phyloP scores from a whole-genome alignment of 92 coral and sea anemone species.

The Muricea muricata region DNA sequence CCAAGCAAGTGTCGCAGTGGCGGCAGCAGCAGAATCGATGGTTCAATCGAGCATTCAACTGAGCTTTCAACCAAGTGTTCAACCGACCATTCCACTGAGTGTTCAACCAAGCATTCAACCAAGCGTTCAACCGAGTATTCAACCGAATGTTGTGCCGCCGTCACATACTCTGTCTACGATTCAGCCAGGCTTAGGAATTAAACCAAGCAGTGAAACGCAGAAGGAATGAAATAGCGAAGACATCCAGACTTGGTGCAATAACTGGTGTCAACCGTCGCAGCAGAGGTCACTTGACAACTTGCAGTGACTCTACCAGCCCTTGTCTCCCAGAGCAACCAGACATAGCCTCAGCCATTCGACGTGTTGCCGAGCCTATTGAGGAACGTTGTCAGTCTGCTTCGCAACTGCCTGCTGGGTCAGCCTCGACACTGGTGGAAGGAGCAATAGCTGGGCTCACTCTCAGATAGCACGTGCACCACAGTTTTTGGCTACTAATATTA shows the following conservation, averaged over 20 bases:
- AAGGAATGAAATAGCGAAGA: not conserved
- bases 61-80: no score
- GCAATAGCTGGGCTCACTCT: no score
- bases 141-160: not conserved
- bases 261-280: slow-evolving; percentile 20
- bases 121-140: no score
- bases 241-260: slow-evolving; percentile 1
- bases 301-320: not conserved
- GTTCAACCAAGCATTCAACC: no score
- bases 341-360: not conserved
- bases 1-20: not conserved
- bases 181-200: slow-evolving; percentile 42
- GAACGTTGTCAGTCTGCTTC: not conserved
- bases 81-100: no score
- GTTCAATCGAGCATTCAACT: no score
- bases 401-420: not conserved
- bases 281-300: slow-evolving; percentile 28
- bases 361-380: not conserved
- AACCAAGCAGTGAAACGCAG: slow-evolving; percentile 35
- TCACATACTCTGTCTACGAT: not conserved
- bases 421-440: slow-evolving; percentile 7
- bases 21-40: not conserved
- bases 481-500: not conserved
- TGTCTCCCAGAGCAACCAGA: not conserved
- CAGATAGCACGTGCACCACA: slow-evolving; percentile 1